phyloP scores from a whole-genome alignment of 1,140 invertebrate species.

The Atta cephalotes region DNA sequence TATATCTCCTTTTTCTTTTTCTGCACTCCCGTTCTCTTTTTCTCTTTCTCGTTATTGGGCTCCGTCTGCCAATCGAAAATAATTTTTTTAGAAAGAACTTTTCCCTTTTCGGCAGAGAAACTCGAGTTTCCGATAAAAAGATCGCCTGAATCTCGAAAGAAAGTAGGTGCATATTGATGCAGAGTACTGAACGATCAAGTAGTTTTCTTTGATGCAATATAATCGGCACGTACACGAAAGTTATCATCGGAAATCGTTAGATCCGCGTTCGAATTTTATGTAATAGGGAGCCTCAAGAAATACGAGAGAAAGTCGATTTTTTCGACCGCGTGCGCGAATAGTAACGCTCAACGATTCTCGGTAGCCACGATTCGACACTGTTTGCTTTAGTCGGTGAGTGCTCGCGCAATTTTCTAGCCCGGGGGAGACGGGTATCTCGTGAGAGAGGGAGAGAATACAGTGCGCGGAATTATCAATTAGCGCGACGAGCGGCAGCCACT shows the following conservation, averaged over 20 bases:
- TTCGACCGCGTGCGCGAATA: neutral
- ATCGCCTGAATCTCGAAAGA: neutral
- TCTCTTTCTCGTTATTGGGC: neutral
- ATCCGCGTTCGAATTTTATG: neutral
- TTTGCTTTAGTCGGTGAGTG: slow-evolving; percentile 17
- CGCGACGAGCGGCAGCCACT: slow-evolving; percentile 77
- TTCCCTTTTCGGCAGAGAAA: neutral
- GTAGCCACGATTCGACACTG: slow-evolving; percentile 24
- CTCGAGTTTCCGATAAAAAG: slow-evolving; percentile 3
- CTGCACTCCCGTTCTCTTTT: neutral
- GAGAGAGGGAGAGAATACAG: slow-evolving; percentile 7
- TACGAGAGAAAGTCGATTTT: slow-evolving; percentile 28
- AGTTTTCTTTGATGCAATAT: slow-evolving; percentile 4
- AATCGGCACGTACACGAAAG: slow-evolving; percentile 14
- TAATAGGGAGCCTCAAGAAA: slow-evolving; percentile 20
- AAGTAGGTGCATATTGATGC: neutral
- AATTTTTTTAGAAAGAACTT: slow-evolving; percentile 20
- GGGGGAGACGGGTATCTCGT: slow-evolving; percentile 29
- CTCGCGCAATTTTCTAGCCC: slow-evolving; percentile 52
- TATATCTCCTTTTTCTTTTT: neutral
- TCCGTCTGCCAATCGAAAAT: neutral
- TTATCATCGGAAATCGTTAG: neutral
- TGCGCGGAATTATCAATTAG: slow-evolving; percentile 75
- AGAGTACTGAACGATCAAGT: neutral
- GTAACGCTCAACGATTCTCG: neutral